Evolutionary conservation across 2,113 vertebrate genomes (phyloP).

Genomic region (Thinocorus orbignyianus): DNA sequence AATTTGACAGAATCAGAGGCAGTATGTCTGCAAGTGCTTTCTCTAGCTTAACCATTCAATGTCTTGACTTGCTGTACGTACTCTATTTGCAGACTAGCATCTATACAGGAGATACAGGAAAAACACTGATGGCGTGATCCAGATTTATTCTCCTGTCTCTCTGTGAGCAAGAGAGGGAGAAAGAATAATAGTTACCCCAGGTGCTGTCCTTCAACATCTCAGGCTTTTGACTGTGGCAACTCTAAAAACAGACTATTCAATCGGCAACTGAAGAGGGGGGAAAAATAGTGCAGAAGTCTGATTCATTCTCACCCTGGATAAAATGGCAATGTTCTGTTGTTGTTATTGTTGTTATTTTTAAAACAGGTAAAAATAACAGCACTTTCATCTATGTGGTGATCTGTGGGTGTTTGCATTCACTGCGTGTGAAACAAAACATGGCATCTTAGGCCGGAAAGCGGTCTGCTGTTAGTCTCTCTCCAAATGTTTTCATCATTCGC

Average conservation of each 20-base stretch:
- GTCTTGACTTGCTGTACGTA: not conserved
- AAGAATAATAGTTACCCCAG: not conserved
- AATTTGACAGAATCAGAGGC: not conserved
- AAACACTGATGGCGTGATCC: not conserved
- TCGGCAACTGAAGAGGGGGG: not conserved
- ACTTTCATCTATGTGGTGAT: not conserved
- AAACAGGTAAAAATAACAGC: conserved; percentile 60
- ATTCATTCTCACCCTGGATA: conserved; percentile 52
- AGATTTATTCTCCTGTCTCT: not conserved
- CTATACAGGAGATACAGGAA: not conserved
- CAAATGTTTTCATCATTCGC: not conserved
- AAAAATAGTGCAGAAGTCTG: conserved; percentile 34
- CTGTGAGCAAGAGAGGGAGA: not conserved
- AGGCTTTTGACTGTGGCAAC: not conserved
- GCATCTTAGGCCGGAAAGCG: not conserved
- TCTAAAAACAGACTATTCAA: conserved; percentile 32
- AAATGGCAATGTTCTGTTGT: conserved; percentile 19
- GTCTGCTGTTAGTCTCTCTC: not conserved
- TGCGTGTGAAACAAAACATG: not conserved
- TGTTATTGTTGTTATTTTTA: conserved; percentile 66
- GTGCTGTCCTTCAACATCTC: not conserved
- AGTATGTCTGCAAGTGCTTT: not conserved
- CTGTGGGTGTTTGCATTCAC: not conserved
- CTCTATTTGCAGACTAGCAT: too few species aligned
- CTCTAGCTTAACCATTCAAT: not conserved